phyloP scores from a whole-genome alignment of 2,113 vertebrate species.

The Phyllopteryx taeniolatus region DNA sequence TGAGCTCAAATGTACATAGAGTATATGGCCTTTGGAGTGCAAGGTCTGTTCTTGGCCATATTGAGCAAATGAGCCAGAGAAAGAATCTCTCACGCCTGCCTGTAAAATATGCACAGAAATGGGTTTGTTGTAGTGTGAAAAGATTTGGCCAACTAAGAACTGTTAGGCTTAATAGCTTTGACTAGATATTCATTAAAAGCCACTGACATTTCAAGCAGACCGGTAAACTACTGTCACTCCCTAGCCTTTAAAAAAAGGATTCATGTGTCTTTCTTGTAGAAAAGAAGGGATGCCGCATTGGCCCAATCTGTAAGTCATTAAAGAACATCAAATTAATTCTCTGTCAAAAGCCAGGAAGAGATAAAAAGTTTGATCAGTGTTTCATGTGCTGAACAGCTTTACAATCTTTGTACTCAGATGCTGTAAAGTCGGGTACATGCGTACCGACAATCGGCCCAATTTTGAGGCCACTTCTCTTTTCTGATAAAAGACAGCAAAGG shows the following conservation, averaged over 20 bases:
- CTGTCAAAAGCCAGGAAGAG: not conserved
- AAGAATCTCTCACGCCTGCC: constrained; percentile 30
- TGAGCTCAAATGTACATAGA: constrained; percentile 6
- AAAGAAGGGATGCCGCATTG: constrained; percentile 19
- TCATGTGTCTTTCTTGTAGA: constrained; percentile 24
- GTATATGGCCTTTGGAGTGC: constrained; percentile 18
- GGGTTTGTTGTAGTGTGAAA: constrained; percentile 11
- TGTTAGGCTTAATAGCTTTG: constrained; percentile 33
- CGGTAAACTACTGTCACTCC: constrained; percentile 24
- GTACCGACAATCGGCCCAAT: too few species aligned
- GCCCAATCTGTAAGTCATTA: not conserved
- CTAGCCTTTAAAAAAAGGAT: constrained; percentile 50
- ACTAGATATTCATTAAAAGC: constrained; percentile 61
- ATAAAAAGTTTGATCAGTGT: not conserved
- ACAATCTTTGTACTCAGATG: not conserved
- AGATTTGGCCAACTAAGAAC: constrained; percentile 24
- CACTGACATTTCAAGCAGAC: constrained; percentile 62
- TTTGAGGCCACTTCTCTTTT: too few species aligned
- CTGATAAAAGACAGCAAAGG: too few species aligned
- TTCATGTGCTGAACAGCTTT: not conserved
- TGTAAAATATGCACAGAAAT: constrained; percentile 29
- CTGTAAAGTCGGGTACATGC: not conserved
- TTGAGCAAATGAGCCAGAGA: constrained; percentile 45
- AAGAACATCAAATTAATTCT: not conserved
- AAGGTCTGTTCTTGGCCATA: constrained; percentile 13